A percentile compares a stretch with the other conserved stretches of the same genome.
Evolutionary conservation across 2,113 vertebrate genomes (phyloP).

Genomic region (Chloebia gouldiae): DNA sequence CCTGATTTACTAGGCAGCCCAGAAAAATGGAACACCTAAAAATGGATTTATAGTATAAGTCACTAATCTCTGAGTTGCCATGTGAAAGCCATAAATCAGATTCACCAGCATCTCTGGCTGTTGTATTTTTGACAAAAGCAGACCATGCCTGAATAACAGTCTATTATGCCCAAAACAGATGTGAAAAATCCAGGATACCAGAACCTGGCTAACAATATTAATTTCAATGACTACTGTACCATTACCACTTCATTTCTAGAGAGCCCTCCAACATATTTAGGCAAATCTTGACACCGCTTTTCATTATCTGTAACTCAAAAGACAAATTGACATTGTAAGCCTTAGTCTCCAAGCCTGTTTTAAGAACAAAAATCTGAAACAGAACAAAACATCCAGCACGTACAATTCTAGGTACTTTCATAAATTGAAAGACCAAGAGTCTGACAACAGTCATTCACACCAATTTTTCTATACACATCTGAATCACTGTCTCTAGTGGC

Average conservation of each 20-base stretch:
- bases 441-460: background rate
- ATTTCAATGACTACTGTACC: background rate
- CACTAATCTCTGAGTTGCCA: background rate
- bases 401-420: background rate
- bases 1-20: background rate
- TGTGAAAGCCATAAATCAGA: background rate
- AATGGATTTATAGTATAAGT: background rate
- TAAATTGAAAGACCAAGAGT: background rate
- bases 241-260: background rate
- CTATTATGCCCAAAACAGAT: background rate
- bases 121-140: background rate
- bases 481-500: background rate
- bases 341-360: background rate
- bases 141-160: background rate
- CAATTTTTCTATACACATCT: background rate
- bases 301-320: background rate
- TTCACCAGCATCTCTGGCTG: background rate
- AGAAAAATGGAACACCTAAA: background rate
- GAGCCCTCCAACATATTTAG: background rate
- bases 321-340: background rate
- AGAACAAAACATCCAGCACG: background rate
- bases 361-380: background rate
- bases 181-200: background rate
- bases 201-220: background rate
- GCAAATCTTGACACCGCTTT: background rate